Percentiles rank a stretch among this genome's conserved stretches.
Conservation (phyloP, 2,797 vertebrate genomes). For the Zalophus californianus region DNA sequence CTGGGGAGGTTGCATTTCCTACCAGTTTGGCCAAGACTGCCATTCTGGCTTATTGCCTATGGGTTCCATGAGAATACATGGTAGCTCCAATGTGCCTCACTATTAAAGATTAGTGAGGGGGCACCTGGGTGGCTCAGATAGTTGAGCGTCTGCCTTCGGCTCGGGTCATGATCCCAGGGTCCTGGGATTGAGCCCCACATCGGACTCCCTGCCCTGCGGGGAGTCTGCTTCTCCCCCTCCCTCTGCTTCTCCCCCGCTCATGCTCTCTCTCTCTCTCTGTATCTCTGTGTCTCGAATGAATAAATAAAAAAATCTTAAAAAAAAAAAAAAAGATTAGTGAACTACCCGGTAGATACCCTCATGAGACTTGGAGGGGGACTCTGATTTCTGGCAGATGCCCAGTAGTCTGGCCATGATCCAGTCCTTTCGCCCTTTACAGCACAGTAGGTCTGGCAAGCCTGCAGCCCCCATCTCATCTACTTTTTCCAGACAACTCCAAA, state of each 20-base stretch:
- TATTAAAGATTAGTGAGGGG: neutral
- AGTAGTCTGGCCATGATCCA: neutral
- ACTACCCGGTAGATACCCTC: neutral
- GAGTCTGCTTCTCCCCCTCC: no score
- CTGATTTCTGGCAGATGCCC: neutral
- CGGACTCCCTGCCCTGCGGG: no score
- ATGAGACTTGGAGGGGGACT: neutral
- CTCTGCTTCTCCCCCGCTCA: no score
- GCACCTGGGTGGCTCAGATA: no score
- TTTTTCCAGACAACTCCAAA: neutral
- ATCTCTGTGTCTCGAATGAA: no score
- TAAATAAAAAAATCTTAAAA: no score
- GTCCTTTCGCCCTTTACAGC: neutral
- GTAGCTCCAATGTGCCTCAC: neutral
- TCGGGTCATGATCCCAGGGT: no score
- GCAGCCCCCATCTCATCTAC: neutral
- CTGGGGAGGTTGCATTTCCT: neutral
- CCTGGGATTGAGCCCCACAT: no score
- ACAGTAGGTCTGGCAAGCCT: neutral
- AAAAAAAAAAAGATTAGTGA: neutral
- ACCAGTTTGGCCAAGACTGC: neutral
- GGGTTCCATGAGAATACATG: neutral
- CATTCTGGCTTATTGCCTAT: neutral
- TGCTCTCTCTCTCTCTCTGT: no score
- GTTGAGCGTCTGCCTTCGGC: no score